phyloP scores from a whole-genome alignment of 1,140 invertebrate species.

The Trachymyrmex cornetzi region DNA sequence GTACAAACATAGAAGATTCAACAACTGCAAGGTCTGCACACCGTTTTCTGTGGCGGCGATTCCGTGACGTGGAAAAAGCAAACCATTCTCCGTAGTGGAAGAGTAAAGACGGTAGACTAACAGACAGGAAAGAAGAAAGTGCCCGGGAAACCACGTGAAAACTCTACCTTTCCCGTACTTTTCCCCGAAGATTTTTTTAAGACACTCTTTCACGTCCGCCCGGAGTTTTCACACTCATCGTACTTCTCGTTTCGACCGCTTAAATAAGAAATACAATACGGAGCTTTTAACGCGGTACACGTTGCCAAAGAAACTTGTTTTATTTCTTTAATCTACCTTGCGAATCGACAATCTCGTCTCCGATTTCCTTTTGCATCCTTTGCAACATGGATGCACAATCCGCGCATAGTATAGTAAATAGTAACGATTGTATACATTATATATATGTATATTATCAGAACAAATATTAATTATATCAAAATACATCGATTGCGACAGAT shows the following conservation, averaged over 20 bases:
- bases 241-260: slow-evolving; percentile 35
- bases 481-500: too few species aligned
- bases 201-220: slow-evolving; percentile 24
- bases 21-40: slow-evolving; percentile 33
- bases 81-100: slow-evolving; percentile 52
- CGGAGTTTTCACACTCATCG: slow-evolving; percentile 39
- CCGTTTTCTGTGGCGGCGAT: slow-evolving; percentile 36
- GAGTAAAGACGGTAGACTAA: slow-evolving; percentile 60
- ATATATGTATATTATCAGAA: too few species aligned
- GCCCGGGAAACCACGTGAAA: slow-evolving; percentile 51
- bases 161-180: slow-evolving; percentile 54
- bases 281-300: slow-evolving; percentile 48
- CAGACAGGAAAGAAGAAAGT: slow-evolving; percentile 59
- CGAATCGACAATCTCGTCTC: slow-evolving; percentile 18
- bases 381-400: not conserved
- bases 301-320: slow-evolving; percentile 16
- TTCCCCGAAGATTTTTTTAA: slow-evolving; percentile 52
- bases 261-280: slow-evolving; percentile 61
- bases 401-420: not conserved
- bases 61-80: slow-evolving; percentile 53
- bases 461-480: too few species aligned
- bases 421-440: not conserved
- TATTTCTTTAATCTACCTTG: slow-evolving; percentile 39
- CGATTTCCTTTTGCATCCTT: not conserved
- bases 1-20: slow-evolving; percentile 31